Conservation (phyloP, 2,797 vertebrate genomes). For the Clarias pachynema region DNA sequence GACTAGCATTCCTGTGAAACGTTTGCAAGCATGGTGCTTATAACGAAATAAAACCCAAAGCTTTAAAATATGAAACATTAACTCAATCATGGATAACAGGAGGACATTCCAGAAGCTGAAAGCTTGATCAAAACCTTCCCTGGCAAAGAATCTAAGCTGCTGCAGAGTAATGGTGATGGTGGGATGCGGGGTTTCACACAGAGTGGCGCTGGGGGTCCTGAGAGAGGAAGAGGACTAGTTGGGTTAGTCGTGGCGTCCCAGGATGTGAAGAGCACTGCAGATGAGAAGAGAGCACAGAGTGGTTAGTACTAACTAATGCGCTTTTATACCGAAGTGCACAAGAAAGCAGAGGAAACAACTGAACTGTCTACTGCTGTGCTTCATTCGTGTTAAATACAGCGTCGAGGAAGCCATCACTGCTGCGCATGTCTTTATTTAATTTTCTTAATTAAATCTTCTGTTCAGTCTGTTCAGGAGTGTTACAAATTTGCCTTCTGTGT, state of each 20-base stretch:
- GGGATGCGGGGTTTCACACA: conserved; percentile 51
- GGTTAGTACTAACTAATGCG: conserved; percentile 61
- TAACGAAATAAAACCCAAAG: conserved; percentile 33
- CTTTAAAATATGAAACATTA: conserved; percentile 54
- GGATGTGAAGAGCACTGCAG: conserved; percentile 73
- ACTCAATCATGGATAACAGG: conserved; percentile 59
- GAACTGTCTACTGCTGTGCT: too few relatives aligned
- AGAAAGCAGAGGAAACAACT: neutral
- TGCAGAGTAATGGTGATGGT: conserved; percentile 23
- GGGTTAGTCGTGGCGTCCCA: conserved; percentile 75
- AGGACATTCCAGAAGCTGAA: conserved; percentile 55
- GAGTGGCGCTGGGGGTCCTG: conserved; percentile 65
- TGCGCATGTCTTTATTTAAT: too few relatives aligned
- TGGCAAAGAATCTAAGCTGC: conserved; percentile 17
- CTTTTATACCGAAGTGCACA: neutral
- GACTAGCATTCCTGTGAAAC: conserved; percentile 17
- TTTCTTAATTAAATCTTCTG: too few relatives aligned
- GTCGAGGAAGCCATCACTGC: too few relatives aligned
- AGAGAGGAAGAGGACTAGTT: conserved; percentile 57
- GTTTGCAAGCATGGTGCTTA: conserved; percentile 17
- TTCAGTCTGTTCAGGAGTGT: too few relatives aligned
- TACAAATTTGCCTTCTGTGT: too few relatives aligned
- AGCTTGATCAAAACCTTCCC: neutral
- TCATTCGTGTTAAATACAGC: too few relatives aligned
- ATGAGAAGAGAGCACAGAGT: conserved; percentile 55